Evolutionary conservation across 1,140 invertebrate genomes (phyloP), one percentile per base, ranked within the genome.

Genomic region (Cryptotermes secundus): DNA sequence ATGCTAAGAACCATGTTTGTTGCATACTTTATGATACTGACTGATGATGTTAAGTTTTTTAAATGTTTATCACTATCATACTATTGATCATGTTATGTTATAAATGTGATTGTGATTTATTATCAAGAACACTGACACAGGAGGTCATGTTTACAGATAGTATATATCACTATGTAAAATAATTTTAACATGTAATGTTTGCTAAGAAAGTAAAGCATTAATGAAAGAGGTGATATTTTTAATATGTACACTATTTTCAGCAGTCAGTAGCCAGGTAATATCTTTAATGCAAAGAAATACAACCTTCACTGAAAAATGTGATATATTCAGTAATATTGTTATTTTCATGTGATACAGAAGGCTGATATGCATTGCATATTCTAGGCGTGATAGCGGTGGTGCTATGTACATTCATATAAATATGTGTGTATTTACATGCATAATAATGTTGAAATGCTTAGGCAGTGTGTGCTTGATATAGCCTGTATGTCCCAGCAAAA

Each of bases 31-130:
- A 26, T 72, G 59, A 72, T 72, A 14, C n/a, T 72, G 59, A 72
- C 59, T 72, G 59, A 72, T 72, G 59, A 72, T 72, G 59, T 72
- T 72, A 72, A 72, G 59, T 72, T 72, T 72, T 19, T 72, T 26
- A 72, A 31, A 72, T 31, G 59, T 72, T 72, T 72, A 72, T 72
- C 26, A n/a, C 1, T 72, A 72, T 31, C 26, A 72, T 72, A 72
- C 6, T 72, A 31, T 72, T 72, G 59, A 72, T 31, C n/a, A 72
- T 31, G 26, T 72, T 72, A 72, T 31, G 24, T 1, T 59, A n/a
- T 59, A 19, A 59, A 59, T 26, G n/a, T 72, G 59, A 72, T 72
- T n/a, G 31, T 72, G n/a, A 26, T 72, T 72, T 6, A 31, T 72
- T 72, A 31, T n/a, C 7, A 31, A n/a, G 59, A 72, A n/a, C 31